Evolutionary conservation across 1,140 invertebrate genomes (phyloP), one percentile per base, ranked within the genome.

Genomic region (Drosophila lowei): DNA sequence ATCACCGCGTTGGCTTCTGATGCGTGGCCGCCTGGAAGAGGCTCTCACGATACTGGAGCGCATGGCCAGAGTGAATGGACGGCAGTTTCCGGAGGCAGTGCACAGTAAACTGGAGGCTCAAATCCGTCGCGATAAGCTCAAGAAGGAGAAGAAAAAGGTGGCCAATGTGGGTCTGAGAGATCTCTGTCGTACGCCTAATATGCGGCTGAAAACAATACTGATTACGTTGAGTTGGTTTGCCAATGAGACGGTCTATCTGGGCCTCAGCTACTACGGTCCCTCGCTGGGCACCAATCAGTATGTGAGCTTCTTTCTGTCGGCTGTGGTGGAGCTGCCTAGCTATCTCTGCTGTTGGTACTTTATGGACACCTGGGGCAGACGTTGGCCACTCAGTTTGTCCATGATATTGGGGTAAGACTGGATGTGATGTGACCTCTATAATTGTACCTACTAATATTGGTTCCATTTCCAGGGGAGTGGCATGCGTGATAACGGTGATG

Each of bases 231-330:
- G 95, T 84, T 95, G 94, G 94, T 95, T 94, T 83, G 94, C 93
- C 15, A 94, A 93, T 58, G 93, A 97, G 77, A 97, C 96, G 91
- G 96, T 97, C 4, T 97, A 97, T 73, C 95, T 97, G 7, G 97
- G 91, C 0, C 70, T 91, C 0, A 97, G 96, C 66, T 97, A 97
- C 83, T 97, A 97, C 72, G 96, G 96, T 0, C 96, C 96, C 11
- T 94, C 96, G 6, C 93, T 98, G 15, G 96, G 96, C 21, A 95
- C 93, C 70, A 95, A 97, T 91, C 95, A 97, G 77, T 97, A 97
- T 90, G 92, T 97, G 63, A 97, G 96, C 81, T 97, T 97, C 89
- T 94, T 97, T 52, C 92, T 97, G 18, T 96, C 96, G 15, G 96
- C 95, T 0, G 93, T 95, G 0, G 96, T 97, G 11, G 97, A 98